These are phyloP conservation scores for Glyptemys insculpta DNA, from an alignment of 2,797 vertebrate species.

Conservation along the genomic window DNA sequence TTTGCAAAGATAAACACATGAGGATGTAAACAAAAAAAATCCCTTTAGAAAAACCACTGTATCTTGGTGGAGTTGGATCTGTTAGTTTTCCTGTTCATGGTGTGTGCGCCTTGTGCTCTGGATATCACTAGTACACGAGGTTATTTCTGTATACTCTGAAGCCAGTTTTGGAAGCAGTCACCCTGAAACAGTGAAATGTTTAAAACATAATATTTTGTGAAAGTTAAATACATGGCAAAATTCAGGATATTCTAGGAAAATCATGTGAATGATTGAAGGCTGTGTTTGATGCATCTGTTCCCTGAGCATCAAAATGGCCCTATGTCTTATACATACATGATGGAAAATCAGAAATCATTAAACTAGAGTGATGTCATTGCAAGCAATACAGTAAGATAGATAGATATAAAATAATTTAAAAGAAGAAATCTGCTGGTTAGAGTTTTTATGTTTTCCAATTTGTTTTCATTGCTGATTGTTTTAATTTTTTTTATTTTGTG, in stretches of 20 bases:
- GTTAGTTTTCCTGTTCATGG: background rate
- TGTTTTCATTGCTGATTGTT: background rate
- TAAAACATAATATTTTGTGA: background rate
- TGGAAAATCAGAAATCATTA: background rate
- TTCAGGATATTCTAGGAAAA: background rate
- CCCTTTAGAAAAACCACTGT: background rate
- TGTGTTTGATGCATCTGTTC: no score
- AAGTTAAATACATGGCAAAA: background rate
- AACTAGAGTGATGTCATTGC: background rate
- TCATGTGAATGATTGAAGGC: background rate
- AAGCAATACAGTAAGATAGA: background rate
- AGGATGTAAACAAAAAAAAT: background rate
- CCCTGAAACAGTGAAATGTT: background rate
- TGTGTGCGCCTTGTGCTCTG: background rate
- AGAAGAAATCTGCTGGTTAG: background rate
- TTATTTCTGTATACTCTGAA: background rate
- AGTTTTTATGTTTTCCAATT: background rate
- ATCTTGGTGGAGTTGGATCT: background rate
- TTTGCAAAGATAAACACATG: accelerated
- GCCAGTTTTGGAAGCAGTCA: background rate
- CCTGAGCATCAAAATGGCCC: background rate
- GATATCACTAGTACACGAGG: background rate
- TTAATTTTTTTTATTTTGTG: background rate
- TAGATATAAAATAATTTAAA: background rate
- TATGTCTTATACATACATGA: background rate